phyloP scores from a whole-genome alignment of 37 sponge, comb jelly and placozoan genomes.

The Petrosia ficiformis region DNA sequence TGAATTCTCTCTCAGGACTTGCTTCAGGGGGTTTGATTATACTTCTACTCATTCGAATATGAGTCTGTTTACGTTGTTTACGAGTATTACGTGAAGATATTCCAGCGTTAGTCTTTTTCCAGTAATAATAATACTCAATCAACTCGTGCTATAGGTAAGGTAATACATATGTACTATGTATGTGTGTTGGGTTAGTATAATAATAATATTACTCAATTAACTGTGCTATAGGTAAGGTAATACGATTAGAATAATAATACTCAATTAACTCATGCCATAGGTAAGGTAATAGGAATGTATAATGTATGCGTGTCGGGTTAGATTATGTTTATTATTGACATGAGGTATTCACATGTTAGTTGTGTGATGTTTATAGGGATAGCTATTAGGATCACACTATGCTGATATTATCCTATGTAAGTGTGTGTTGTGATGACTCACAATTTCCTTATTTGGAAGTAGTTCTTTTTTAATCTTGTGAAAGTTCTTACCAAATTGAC shows the following conservation, averaged over 20 bases:
- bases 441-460: constrained; percentile 58
- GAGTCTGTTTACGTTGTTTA: constrained; percentile 59
- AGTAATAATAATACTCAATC: constrained; percentile 70
- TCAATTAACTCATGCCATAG: constrained; percentile 51
- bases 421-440: constrained; percentile 33
- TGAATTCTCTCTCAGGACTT: constrained; percentile 54
- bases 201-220: too few species aligned
- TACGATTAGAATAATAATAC: constrained; percentile 80
- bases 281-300: too few species aligned
- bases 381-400: too few species aligned
- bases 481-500: constrained; percentile 88
- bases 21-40: constrained; percentile 34
- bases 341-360: too few species aligned
- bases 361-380: too few species aligned
- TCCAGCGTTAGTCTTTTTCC: constrained; percentile 83
- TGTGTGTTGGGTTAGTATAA: too few species aligned
- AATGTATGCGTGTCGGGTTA: too few species aligned
- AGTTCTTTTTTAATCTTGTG: constrained; percentile 69
- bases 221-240: too few species aligned
- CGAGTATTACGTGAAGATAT: constrained; percentile 61
- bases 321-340: too few species aligned
- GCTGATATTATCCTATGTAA: too few species aligned
- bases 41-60: constrained; percentile 48
- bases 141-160: constrained; percentile 41
- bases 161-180: too few species aligned